Percentiles rank a stretch among this genome's conserved stretches.
Conservation (phyloP, 2,113 vertebrate species). For the Nansenia antarctica region DNA sequence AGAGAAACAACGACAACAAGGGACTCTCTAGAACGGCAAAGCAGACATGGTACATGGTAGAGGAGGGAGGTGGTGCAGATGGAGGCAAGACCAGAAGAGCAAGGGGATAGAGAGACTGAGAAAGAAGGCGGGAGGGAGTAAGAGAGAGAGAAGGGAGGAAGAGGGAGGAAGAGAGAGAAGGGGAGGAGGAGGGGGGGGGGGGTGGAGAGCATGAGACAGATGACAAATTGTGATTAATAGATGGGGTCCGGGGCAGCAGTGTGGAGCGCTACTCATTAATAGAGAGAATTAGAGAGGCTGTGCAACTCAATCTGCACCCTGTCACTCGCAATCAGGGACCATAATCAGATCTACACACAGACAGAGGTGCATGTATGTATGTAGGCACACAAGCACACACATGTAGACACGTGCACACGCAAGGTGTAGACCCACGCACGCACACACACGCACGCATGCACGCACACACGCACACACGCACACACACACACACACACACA, state of each 20-base stretch:
- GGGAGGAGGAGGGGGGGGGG: slow-evolving; percentile 16
- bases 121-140: background rate
- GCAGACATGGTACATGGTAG: background rate
- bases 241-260: slow-evolving; percentile 78
- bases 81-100: slow-evolving; percentile 33
- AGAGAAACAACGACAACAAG: slow-evolving; percentile 14
- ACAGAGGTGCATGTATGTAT: slow-evolving; percentile 43
- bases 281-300: slow-evolving; percentile 80
- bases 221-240: slow-evolving; percentile 86
- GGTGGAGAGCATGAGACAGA: slow-evolving; percentile 59
- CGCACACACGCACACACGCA: slow-evolving; percentile 15
- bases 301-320: slow-evolving; percentile 79
- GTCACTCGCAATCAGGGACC: slow-evolving; percentile 76
- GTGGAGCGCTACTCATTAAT: slow-evolving; percentile 80
- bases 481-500: background rate
- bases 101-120: slow-evolving; percentile 25
- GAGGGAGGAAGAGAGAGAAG: slow-evolving; percentile 1
- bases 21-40: slow-evolving; percentile 38
- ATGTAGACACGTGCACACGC: background rate
- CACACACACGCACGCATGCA: background rate
- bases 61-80: slow-evolving; percentile 35
- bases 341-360: slow-evolving; percentile 73
- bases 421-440: slow-evolving; percentile 13
- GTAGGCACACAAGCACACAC: background rate
- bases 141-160: background rate